Percentiles rank a stretch among this genome's conserved stretches.
Conservation (phyloP, 2,888 invertebrate species). For the Buathra laborator region DNA sequence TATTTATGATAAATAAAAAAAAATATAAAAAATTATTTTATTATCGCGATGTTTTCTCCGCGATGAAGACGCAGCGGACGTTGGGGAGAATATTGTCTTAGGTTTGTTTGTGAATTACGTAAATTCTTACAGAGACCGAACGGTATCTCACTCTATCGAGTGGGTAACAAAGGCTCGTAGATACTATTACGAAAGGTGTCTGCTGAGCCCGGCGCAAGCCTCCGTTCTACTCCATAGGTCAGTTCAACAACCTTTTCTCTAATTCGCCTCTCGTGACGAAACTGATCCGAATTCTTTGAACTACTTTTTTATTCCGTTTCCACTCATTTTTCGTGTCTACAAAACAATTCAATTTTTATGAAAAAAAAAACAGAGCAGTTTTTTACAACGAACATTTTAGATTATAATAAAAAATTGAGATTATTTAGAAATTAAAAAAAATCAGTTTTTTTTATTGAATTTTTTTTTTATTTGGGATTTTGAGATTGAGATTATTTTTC, state of each 20-base stretch:
- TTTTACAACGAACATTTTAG: too few relatives aligned
- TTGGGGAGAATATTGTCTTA: conserved; percentile 43
- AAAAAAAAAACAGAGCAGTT: too few relatives aligned
- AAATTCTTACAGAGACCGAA: conserved; percentile 44
- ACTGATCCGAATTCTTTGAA: neutral
- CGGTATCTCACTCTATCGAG: conserved; percentile 31
- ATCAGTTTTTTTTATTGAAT: too few relatives aligned
- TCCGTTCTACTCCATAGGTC: conserved; percentile 56
- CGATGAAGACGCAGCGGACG: conserved; percentile 20
- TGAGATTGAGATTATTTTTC: too few relatives aligned
- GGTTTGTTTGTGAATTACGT: conserved; percentile 53
- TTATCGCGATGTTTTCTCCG: conserved; percentile 17
- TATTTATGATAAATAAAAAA: neutral
- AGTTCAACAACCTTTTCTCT: conserved; percentile 57
- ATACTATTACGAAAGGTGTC: conserved; percentile 61
- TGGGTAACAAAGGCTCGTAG: conserved; percentile 31
- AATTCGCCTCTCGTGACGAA: conserved; percentile 4
- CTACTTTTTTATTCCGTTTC: neutral
- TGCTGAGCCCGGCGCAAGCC: conserved; percentile 35
- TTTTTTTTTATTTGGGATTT: too few relatives aligned
- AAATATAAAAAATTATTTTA: neutral
- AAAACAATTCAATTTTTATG: too few relatives aligned
- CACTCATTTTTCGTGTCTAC: neutral
- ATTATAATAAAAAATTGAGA: too few relatives aligned
- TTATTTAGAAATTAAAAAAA: too few relatives aligned